Evolutionary conservation across 2,113 vertebrate genomes (phyloP), one percentile per base, ranked within the genome.

Genomic region (Propithecus coquereli): DNA sequence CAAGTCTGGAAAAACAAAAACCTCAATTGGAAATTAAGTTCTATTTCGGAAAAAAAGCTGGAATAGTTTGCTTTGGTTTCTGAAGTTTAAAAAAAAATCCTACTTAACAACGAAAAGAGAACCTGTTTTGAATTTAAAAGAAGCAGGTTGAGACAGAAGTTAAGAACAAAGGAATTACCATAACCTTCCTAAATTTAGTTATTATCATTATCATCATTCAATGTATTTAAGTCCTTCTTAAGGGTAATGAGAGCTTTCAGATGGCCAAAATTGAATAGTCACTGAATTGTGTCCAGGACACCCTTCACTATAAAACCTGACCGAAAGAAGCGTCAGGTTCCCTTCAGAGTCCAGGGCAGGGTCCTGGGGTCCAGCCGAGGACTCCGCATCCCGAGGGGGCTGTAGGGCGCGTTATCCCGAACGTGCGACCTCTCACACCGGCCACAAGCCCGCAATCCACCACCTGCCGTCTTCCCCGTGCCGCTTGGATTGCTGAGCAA

Each of bases 1-100:
- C 87, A 87, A 79, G 82, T 90, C 40, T 70, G 80, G 68, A 50
- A 79, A 94, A 94, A 57, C 14, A 83, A 83, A 83, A 90, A 37
- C 27, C 23, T 68, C 25, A 11, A 12, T 18, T 66, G 32, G 77
- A 23, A 40, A 77, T 71, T 65, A 81, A 63, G 25, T 61, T 86
- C 45, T 91, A 27, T 76, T 83, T 95, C 11, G 34, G 40, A 83
- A 74, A 70, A 70, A 70, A 66, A 84, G 54, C 65, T 87, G 34
- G 30, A 89, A 50, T 43, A 68, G 37, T 71, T 83, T 59, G 34
- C 37, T 88, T 92, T 95, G 40, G 18, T 54, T 94, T 90, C 83
- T 88, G 70, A 61, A 92, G 57, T 73, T 77, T 50, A 50, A 57
- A 50, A 87, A 92, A 92, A 90, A 30, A 65, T n/a, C 4, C n/a